Conservation (phyloP, 2,797 vertebrate genomes). For the Lindbergichthys nudifrons region DNA sequence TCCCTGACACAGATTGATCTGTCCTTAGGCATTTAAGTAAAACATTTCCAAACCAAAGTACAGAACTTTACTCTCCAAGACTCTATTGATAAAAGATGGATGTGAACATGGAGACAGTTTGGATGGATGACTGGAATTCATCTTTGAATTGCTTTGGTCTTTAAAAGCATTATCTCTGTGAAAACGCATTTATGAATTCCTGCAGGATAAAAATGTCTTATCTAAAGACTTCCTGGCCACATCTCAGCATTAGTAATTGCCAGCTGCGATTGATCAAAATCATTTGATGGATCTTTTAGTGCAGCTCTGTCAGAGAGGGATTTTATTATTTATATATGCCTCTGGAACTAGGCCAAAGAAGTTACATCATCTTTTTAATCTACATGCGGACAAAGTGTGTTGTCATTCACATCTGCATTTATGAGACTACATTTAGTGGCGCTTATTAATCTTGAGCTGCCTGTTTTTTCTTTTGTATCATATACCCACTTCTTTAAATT, state of each 20-base stretch:
- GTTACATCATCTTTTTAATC: constrained; percentile 23
- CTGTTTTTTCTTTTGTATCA: constrained; percentile 9
- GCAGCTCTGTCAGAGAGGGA: constrained; percentile 18
- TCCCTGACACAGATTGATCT: constrained; percentile 50
- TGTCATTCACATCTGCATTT: constrained; percentile 24
- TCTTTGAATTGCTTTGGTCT: constrained; percentile 54
- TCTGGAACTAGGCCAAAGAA: constrained; percentile 29
- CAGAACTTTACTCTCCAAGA: constrained; percentile 46
- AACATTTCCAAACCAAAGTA: constrained; percentile 52
- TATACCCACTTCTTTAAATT: not conserved
- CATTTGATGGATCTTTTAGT: constrained; percentile 38
- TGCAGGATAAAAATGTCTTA: constrained; percentile 38
- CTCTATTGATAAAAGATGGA: constrained; percentile 57
- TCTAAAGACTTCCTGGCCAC: constrained; percentile 49
- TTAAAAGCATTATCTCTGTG: constrained; percentile 49
- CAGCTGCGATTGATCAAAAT: constrained; percentile 43
- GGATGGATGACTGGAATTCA: constrained; percentile 49
- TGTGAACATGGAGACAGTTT: constrained; percentile 33
- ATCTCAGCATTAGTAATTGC: constrained; percentile 55
- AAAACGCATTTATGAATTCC: constrained; percentile 59
- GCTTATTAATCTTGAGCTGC: constrained; percentile 6
- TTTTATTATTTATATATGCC: constrained; percentile 28
- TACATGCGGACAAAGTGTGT: constrained; percentile 18
- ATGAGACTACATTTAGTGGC: constrained; percentile 14
- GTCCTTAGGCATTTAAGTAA: constrained; percentile 53